Evolutionary conservation across 2,888 invertebrate species (phyloP).

Genomic region (Thecocarcelia acutangulata): DNA sequence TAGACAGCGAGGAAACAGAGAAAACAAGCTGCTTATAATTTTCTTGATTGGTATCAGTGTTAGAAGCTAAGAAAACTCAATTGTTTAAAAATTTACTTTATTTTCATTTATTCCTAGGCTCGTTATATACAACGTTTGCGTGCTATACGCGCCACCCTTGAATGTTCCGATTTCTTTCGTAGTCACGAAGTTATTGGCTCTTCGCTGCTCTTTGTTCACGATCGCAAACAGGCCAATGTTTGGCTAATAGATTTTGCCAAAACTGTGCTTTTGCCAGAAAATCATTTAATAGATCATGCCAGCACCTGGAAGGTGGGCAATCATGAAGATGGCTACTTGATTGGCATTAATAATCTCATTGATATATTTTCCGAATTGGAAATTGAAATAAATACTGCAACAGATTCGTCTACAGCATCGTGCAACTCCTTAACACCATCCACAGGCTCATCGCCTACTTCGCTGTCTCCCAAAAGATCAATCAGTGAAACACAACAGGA

Average conservation of each 20-base stretch:
- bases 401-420: conserved; percentile 27
- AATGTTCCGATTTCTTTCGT: conserved; percentile 93
- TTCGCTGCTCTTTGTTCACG: conserved; percentile 96
- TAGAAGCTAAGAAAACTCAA: too few relatives aligned
- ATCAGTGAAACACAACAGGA: conserved; percentile 67
- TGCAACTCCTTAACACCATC: conserved; percentile 59
- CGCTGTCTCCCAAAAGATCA: conserved; percentile 70
- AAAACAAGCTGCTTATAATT: too few relatives aligned
- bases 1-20: too few relatives aligned
- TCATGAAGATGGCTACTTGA: conserved; percentile 97
- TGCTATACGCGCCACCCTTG: conserved; percentile 90
- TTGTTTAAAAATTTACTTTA: too few relatives aligned
- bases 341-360: conserved; percentile 94
- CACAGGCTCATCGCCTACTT: conserved; percentile 70
- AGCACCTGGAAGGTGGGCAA: conserved; percentile 96
- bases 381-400: conserved; percentile 59
- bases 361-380: conserved; percentile 85
- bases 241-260: conserved; percentile 99
- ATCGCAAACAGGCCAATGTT: conserved; percentile 91
- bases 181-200: conserved; percentile 97
- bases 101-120: conserved; percentile 82
- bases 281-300: conserved; percentile 89
- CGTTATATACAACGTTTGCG: conserved; percentile 92
- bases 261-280: conserved; percentile 90
- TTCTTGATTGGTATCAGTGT: too few relatives aligned